Conservation (phyloP, 2,888 invertebrate genomes). For the Eudemis profundana region DNA sequence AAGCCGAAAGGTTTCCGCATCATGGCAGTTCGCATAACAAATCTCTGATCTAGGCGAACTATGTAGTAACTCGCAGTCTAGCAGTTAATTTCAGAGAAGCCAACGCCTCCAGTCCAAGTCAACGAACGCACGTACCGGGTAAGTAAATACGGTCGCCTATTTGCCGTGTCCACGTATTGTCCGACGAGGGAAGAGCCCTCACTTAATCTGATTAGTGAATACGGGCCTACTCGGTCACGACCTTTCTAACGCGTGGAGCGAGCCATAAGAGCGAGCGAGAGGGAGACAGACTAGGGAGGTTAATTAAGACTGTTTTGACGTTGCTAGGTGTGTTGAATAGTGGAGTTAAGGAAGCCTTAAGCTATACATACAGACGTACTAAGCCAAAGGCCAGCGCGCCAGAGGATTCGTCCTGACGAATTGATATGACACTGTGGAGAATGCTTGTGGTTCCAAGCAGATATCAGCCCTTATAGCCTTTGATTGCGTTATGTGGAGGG, state of each 20-base stretch:
- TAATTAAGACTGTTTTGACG: conserved; percentile 4
- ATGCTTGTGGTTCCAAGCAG: too few species aligned
- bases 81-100: neutral
- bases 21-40: too few species aligned
- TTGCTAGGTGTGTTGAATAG: conserved; percentile 1
- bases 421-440: too few species aligned
- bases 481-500: too few species aligned
- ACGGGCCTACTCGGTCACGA: conserved; percentile 47
- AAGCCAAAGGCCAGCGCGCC: too few species aligned
- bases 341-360: neutral
- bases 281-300: neutral
- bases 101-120: neutral
- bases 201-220: conserved; percentile 51
- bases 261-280: conserved; percentile 30
- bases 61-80: too few species aligned
- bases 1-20: too few species aligned
- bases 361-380: too few species aligned
- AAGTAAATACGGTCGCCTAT: conserved; percentile 31
- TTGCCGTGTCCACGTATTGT: conserved; percentile 45
- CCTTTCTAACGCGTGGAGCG: conserved; percentile 25
- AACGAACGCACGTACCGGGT: conserved; percentile 13
- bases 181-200: conserved; percentile 45
- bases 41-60: too few species aligned
- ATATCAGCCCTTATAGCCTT: too few species aligned
- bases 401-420: too few species aligned